phyloP scores from a whole-genome alignment of 2,888 invertebrate species.

The Netelia virgata region DNA sequence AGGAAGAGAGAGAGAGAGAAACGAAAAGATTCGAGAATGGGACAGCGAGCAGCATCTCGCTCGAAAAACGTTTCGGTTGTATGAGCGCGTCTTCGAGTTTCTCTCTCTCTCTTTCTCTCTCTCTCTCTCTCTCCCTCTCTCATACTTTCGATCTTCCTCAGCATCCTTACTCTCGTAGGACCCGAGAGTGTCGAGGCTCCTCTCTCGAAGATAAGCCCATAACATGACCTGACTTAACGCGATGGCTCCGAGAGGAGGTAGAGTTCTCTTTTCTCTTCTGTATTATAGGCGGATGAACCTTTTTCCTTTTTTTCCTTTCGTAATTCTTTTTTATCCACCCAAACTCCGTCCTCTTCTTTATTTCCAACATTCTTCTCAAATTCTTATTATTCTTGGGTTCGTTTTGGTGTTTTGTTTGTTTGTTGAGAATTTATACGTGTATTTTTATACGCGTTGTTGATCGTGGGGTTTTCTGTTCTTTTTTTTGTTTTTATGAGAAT shows the following conservation, averaged over 20 bases:
- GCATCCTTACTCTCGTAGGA: constrained; percentile 54
- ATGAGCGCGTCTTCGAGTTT: constrained; percentile 28
- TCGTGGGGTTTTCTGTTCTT: background rate
- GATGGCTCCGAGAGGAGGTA: constrained; percentile 48
- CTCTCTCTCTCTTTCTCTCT: constrained; percentile 22
- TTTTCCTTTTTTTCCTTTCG: constrained; percentile 5
- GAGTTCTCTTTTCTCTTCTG: constrained; percentile 19
- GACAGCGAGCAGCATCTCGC: constrained; percentile 53
- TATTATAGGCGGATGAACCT: constrained; percentile 23
- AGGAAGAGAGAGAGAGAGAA: constrained; percentile 29
- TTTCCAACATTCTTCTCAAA: constrained; percentile 40
- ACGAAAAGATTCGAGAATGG: constrained; percentile 52
- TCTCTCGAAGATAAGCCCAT: constrained; percentile 78
- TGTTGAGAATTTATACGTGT: background rate
- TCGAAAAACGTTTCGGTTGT: constrained; percentile 39
- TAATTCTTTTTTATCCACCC: constrained; percentile 24
- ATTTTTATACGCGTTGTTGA: background rate
- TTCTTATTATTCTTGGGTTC: constrained; percentile 41
- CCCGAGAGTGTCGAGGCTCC: constrained; percentile 56
- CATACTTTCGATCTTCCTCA: constrained; percentile 14
- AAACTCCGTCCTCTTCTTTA: constrained; percentile 26
- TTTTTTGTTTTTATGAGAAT: background rate
- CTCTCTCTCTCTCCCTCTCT: constrained; percentile 31
- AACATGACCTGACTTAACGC: constrained; percentile 83
- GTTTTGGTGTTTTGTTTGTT: constrained; percentile 6